Percentiles rank a stretch among this genome's conserved stretches.
Conservation (phyloP, 2,888 invertebrate genomes). For the Rotaria socialis region DNA sequence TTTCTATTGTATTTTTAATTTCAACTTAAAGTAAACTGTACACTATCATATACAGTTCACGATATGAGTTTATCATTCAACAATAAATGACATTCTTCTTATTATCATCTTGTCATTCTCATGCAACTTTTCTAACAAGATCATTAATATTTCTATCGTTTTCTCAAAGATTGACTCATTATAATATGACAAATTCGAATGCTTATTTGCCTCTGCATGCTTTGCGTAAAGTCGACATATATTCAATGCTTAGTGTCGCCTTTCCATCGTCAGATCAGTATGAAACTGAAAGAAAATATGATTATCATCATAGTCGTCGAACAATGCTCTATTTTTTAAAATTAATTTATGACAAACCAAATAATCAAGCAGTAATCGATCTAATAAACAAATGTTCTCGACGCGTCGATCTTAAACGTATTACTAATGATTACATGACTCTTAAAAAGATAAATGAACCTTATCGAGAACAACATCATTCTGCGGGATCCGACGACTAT, state of each 20-base stretch:
- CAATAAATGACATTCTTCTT: neutral
- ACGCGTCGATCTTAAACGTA: neutral
- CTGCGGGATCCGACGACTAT: neutral
- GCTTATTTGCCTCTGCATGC: neutral
- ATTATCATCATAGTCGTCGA: constrained; percentile 35
- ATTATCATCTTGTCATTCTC: neutral
- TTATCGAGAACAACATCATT: neutral
- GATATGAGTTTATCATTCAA: too few relatives aligned
- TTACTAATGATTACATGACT: neutral
- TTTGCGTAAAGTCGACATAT: neutral
- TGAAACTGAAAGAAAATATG: neutral
- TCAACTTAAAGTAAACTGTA: too few relatives aligned
- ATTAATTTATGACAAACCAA: neutral
- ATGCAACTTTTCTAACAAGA: neutral
- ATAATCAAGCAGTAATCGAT: neutral
- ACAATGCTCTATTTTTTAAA: neutral
- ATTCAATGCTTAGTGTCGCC: neutral
- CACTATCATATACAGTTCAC: too few relatives aligned
- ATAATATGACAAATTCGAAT: neutral
- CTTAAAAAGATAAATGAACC: neutral
- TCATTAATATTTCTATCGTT: neutral
- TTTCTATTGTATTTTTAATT: too few relatives aligned
- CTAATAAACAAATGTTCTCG: neutral
- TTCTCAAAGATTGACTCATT: neutral
- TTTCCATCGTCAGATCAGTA: neutral